phyloP scores from a whole-genome alignment of 2,113 vertebrate species.

The Ibidorhyncha struthersii region DNA sequence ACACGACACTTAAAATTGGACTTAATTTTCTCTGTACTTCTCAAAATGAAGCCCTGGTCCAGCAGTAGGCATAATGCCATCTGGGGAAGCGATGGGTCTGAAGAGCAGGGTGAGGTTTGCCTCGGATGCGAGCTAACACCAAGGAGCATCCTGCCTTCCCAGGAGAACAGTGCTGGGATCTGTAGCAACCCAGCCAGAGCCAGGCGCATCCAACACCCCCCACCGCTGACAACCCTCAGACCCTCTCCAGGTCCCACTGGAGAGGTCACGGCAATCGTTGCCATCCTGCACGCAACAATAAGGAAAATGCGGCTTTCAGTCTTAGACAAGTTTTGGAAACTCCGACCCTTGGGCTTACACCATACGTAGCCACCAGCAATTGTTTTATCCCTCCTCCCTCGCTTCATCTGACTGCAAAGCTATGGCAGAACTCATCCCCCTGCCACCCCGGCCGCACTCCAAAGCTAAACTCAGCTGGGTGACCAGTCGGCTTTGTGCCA shows the following conservation, averaged over 20 bases:
- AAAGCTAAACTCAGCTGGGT: not conserved
- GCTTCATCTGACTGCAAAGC: not conserved
- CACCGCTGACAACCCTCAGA: accelerated
- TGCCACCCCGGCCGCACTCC: accelerated
- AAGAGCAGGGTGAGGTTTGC: not conserved
- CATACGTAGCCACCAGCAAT: accelerated
- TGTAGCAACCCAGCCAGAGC: not conserved
- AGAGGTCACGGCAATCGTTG: not conserved
- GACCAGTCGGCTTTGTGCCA: accelerated
- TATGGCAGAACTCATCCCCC: not conserved
- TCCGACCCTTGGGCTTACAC: not conserved
- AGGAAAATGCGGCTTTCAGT: not conserved
- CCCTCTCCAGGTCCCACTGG: not conserved
- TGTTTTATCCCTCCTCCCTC: not conserved
- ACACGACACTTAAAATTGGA: not conserved
- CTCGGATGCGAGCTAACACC: accelerated
- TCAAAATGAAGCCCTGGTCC: not conserved
- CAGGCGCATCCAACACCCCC: accelerated
- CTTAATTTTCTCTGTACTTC: not conserved
- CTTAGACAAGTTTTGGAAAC: not conserved
- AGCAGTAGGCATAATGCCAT: not conserved
- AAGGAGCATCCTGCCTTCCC: not conserved
- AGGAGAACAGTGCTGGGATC: not conserved
- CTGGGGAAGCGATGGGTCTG: not conserved
- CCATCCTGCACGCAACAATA: not conserved